Conservation (phyloP, 1,140 invertebrate genomes). For the Diorhabda elongata region DNA sequence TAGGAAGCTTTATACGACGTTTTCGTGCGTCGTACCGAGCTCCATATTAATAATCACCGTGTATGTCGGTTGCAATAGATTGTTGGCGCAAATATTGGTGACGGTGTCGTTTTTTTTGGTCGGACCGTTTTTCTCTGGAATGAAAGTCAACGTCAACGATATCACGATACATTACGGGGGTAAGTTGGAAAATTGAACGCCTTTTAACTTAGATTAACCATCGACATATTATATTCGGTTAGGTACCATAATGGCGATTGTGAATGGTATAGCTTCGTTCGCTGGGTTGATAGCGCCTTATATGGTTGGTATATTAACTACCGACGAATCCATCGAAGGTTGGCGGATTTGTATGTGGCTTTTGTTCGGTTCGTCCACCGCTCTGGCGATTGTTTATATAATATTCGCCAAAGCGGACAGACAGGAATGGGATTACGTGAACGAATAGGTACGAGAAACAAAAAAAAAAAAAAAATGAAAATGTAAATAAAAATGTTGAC, state of each 20-base stretch:
- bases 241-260: constrained; percentile 16
- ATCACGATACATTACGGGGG: constrained; percentile 7
- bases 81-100: constrained; percentile 11
- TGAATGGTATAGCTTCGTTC: constrained; percentile 6
- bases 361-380: neutral
- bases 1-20: constrained; percentile 22
- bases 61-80: constrained; percentile 25
- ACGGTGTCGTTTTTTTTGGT: constrained; percentile 3
- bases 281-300: constrained; percentile 12
- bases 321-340: constrained; percentile 6
- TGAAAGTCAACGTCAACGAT: constrained; percentile 14
- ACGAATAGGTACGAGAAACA: neutral
- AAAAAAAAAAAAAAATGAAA: too few species aligned
- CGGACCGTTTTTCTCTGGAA: constrained; percentile 15
- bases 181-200: neutral
- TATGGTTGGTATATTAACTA: constrained; percentile 8
- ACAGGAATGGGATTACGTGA: constrained; percentile 9
- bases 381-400: neutral
- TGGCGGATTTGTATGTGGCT: constrained; percentile 16
- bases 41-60: constrained; percentile 14
- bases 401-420: constrained; percentile 11
- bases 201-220: neutral
- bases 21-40: constrained; percentile 20
- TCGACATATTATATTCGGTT: neutral
- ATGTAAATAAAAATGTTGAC: too few species aligned